Percentiles rank a stretch among this genome's conserved stretches.
phyloP scores from a whole-genome alignment of 2,113 vertebrate species.

The Silurus meridionalis region DNA sequence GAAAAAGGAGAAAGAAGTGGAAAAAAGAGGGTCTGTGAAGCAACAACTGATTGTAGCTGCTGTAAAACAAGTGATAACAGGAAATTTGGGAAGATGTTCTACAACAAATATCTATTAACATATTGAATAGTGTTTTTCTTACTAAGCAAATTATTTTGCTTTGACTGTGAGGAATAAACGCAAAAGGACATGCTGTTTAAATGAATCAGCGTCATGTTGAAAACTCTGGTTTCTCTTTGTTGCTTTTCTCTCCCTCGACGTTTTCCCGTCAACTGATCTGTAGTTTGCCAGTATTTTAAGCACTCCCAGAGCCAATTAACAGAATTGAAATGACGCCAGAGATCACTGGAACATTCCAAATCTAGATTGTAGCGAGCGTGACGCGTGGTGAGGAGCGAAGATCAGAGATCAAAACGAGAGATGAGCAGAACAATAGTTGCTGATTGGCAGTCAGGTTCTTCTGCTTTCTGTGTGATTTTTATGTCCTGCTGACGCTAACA shows the following conservation, averaged over 20 bases:
- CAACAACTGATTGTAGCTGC: not conserved
- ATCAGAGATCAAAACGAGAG: slow-evolving; percentile 12
- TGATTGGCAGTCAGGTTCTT: slow-evolving; percentile 57
- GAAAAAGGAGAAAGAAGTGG: too few relatives aligned
- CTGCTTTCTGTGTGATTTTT: slow-evolving; percentile 27
- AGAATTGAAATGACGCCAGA: not conserved
- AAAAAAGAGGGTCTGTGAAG: not conserved
- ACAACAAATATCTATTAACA: too few relatives aligned
- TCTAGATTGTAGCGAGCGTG: slow-evolving; percentile 34
- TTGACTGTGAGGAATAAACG: not conserved
- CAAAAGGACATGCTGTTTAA: not conserved
- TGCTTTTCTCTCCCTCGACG: not conserved
- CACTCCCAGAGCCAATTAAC: not conserved
- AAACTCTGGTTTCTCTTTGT: not conserved
- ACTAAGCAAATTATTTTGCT: too few relatives aligned
- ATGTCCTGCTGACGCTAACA: slow-evolving; percentile 8
- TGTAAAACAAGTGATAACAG: not conserved
- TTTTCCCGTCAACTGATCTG: not conserved
- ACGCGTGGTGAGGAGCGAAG: not conserved
- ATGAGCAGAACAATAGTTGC: slow-evolving; percentile 60
- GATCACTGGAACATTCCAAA: not conserved
- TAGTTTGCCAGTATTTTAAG: slow-evolving; percentile 14
- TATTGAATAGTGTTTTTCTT: not conserved
- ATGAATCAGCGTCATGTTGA: not conserved
- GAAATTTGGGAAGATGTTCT: too few relatives aligned